Conservation (phyloP, 2,113 vertebrate genomes). For the Xenotilapia flavipinnis region DNA sequence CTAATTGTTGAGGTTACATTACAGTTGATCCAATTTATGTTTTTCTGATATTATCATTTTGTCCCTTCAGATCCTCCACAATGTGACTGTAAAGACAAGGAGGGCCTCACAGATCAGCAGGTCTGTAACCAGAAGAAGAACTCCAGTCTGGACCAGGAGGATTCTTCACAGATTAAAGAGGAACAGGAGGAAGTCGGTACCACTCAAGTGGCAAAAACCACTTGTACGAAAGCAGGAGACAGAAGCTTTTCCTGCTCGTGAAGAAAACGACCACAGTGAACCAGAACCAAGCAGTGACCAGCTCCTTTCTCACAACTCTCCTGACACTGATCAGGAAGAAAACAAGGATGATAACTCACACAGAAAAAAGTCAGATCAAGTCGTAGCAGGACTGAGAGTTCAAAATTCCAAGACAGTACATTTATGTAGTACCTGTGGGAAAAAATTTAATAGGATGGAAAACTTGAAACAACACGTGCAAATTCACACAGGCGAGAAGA, state of each 20-base stretch:
- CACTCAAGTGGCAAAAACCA: accelerated
- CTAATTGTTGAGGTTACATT: neutral
- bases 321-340: neutral
- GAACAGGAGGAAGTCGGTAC: neutral
- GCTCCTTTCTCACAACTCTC: neutral
- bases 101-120: neutral
- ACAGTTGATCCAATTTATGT: neutral
- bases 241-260: neutral
- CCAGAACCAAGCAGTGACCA: neutral
- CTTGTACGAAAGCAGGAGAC: neutral
- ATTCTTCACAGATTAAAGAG: neutral
- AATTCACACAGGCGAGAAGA: too few relatives aligned
- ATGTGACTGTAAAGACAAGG: neutral
- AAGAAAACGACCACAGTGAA: neutral
- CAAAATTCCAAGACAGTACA: neutral
- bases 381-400: neutral
- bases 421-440: neutral
- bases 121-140: neutral
- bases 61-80: neutral
- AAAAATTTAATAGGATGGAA: too few relatives aligned
- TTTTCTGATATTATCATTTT: neutral
- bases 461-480: too few relatives aligned
- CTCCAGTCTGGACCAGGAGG: neutral
- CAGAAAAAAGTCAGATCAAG: neutral
- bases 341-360: neutral